Evolutionary conservation across 2,113 vertebrate species (phyloP).

Genomic region (Sinosuthora webbiana): DNA sequence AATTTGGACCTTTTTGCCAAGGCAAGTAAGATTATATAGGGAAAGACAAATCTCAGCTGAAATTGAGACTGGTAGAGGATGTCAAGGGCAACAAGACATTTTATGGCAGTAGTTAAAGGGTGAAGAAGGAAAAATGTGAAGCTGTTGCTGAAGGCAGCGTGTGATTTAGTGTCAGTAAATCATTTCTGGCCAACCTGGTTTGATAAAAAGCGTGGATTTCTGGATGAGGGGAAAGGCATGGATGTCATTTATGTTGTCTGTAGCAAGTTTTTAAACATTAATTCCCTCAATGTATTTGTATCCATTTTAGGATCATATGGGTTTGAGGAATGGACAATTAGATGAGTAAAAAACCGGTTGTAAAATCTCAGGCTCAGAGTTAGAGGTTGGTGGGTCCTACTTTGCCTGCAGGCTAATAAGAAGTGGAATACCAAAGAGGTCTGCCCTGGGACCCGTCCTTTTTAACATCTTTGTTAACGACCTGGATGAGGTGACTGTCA

Average conservation of each 20-base stretch:
- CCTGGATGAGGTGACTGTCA: accelerated
- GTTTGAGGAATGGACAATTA: not conserved
- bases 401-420: not conserved
- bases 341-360: not conserved
- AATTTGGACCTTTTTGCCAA: not conserved
- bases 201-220: not conserved
- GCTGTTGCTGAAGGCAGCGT: not conserved
- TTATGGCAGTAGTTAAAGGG: not conserved
- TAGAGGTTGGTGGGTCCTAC: not conserved
- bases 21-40: not conserved
- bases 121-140: not conserved
- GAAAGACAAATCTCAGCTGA: not conserved
- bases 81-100: not conserved
- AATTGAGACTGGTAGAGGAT: not conserved
- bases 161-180: not conserved
- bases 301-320: not conserved
- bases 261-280: not conserved
- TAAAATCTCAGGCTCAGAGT: not conserved
- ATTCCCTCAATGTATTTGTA: not conserved
- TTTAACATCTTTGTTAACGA: not conserved
- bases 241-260: not conserved
- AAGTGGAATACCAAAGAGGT: not conserved
- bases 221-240: not conserved
- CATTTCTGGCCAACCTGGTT: not conserved
- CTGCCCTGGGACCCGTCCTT: not conserved